These are phyloP conservation scores for Junonia oenone DNA, from an alignment of 2,888 invertebrate species.

Conservation along the genomic window DNA sequence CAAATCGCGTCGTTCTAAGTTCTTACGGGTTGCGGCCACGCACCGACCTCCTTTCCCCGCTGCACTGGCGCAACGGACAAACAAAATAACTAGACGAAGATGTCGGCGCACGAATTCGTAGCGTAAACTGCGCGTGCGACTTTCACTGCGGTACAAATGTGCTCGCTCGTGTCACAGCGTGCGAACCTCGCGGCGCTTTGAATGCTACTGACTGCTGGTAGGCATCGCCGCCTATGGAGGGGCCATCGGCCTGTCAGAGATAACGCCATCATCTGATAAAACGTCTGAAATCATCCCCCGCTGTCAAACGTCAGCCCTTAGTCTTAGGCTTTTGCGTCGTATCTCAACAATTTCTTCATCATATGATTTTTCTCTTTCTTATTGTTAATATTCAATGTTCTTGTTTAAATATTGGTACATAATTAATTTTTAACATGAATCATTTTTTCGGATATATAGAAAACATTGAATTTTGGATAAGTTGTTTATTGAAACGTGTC, in stretches of 20 bases:
- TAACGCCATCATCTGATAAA: constrained; percentile 53
- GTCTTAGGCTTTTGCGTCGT: constrained; percentile 19
- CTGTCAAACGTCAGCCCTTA: constrained; percentile 27
- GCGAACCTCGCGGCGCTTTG: constrained; percentile 61
- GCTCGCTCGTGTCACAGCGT: constrained; percentile 56
- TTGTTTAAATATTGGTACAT: no score
- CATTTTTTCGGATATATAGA: neutral
- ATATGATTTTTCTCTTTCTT: constrained; percentile 2
- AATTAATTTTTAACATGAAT: neutral
- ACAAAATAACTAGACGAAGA: constrained; percentile 76
- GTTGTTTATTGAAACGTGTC: neutral
- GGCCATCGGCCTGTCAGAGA: constrained; percentile 30
- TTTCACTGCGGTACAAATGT: constrained; percentile 57
- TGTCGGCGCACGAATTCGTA: constrained; percentile 65
- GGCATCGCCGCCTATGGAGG: constrained; percentile 37
- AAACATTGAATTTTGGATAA: neutral
- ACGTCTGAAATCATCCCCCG: constrained; percentile 54
- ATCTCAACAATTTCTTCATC: neutral
- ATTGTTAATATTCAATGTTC: neutral
- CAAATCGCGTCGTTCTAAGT: constrained; percentile 58
- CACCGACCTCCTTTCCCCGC: constrained; percentile 75
- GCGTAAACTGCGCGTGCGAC: constrained; percentile 66
- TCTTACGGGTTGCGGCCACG: constrained; percentile 46
- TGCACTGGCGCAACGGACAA: constrained; percentile 75
- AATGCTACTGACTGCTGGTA: constrained; percentile 51